Evolutionary conservation across 2,113 vertebrate species (phyloP).

Genomic region (Pangasianodon gigas): DNA sequence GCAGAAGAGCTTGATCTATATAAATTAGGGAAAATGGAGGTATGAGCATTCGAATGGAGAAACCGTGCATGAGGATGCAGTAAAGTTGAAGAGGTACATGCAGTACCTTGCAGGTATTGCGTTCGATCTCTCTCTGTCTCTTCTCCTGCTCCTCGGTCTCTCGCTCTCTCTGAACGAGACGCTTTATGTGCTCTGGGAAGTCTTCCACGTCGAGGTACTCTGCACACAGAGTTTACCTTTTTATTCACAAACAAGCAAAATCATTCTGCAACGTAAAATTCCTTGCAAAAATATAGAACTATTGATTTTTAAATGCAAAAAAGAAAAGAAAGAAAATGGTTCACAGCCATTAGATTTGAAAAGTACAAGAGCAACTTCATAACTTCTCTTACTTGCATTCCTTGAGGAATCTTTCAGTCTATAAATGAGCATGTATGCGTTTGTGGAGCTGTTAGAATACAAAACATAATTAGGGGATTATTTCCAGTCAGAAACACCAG

Average conservation of each 20-base stretch:
- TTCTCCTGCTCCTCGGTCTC: constrained; percentile 97
- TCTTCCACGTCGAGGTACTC: constrained; percentile 89
- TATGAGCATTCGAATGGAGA: not conserved
- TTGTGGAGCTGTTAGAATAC: constrained; percentile 85
- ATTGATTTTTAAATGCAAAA: not conserved
- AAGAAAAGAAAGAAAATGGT: not conserved
- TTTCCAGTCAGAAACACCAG: not conserved
- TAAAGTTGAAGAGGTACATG: not conserved
- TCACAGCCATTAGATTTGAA: too few relatives aligned
- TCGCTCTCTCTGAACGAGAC: constrained; percentile 90
- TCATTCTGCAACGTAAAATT: not conserved
- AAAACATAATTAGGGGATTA: constrained; percentile 29
- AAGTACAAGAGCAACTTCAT: not conserved
- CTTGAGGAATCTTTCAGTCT: constrained; percentile 90
- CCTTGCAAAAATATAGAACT: not conserved
- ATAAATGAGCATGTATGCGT: constrained; percentile 99
- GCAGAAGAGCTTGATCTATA: constrained; percentile 96
- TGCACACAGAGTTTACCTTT: constrained; percentile 59
- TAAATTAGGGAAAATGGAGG: not conserved
- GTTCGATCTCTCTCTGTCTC: constrained; percentile 93
- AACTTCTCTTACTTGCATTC: constrained; percentile 90
- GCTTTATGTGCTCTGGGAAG: constrained; percentile 93
- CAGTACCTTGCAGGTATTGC: constrained; percentile 95
- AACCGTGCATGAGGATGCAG: not conserved
- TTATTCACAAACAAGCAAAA: not conserved